Base-by-base conservation (phyloP, 23 tunicate genomes). In the Ascidia mentula region DNA sequence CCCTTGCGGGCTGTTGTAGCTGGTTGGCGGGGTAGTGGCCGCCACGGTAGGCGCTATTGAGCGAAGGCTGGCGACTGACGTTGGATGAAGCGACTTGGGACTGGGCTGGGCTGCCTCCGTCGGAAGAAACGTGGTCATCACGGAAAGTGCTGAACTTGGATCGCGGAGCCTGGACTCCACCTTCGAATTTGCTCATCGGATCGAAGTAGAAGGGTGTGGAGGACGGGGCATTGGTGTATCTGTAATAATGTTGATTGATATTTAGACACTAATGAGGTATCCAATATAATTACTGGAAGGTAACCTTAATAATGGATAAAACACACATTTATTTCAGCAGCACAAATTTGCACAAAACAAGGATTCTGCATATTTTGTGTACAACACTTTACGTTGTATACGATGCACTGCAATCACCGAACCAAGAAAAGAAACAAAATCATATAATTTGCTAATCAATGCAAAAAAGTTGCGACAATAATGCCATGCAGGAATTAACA, bases 131-230 rank as follows among this genome's bases (percentile, higher is more conserved):
- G 0, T 26, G 37, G 46, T 85, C 89, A 36, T 78, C 89, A n/a
- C 73, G 89, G 73, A 71, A 78, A 6, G 83, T 59, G 59, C 83
- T 53, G 31, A 46, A 34, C 35, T 37, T 69, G 69, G 77, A 6
- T 53, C 61, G 37, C 0, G 38, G 78, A 4, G 46, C 82, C 26
- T 45, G 72, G 12, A 30, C 45, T 69, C 60, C 22, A 34, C 38
- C 35, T 34, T 82, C 86, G 82, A 86, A 91, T 60, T 86, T 91
- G 36, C 81, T 77, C 34, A 75, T 90, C 22, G 97, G 90, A 59
- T 91, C 97, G 60, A 86, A 91, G 75, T 91, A 91, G 75, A 45
- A 82, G 37, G 91, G 91, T 53, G 84, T 80, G 84, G 38, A 83
- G 13, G 85, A 75, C 1, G 87, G 85, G 7, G 76, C 82, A 31